Evolutionary conservation across 2,888 invertebrate species (phyloP).

Genomic region (Crioceris asparagi): DNA sequence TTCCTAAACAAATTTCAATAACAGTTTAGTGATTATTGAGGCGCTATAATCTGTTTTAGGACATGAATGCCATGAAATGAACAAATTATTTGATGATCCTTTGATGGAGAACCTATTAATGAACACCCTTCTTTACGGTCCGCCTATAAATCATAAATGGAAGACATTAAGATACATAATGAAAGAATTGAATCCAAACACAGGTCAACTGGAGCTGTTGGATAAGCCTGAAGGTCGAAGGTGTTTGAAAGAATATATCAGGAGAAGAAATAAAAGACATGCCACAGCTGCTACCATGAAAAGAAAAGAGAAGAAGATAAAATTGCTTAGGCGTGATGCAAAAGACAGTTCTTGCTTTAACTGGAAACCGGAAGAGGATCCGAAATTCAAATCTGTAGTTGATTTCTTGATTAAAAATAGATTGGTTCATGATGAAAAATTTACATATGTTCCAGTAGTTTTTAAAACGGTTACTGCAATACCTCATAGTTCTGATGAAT

Average conservation of each 20-base stretch:
- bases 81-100: no score
- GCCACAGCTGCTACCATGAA: constrained; percentile 14
- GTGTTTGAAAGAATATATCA: constrained; percentile 16
- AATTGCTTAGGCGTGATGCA: neutral
- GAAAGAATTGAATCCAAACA: constrained; percentile 10
- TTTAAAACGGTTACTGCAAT: no score
- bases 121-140: neutral
- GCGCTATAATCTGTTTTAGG: no score
- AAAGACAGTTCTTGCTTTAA: constrained; percentile 5
- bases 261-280: constrained; percentile 15
- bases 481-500: no score
- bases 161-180: constrained; percentile 18
- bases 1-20: no score
- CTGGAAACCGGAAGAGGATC: constrained; percentile 8
- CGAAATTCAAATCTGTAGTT: constrained; percentile 14
- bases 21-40: no score
- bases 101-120: neutral
- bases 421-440: constrained; percentile 17
- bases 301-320: constrained; percentile 12
- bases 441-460: constrained; percentile 20
- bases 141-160: constrained; percentile 9
- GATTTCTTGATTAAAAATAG: constrained; percentile 18
- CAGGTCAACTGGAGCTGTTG: constrained; percentile 8
- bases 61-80: no score
- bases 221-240: constrained; percentile 13